Percentiles rank a stretch among this genome's conserved stretches.
phyloP scores from a whole-genome alignment of 2,797 vertebrate genomes.

The Pelodytes ibericus region DNA sequence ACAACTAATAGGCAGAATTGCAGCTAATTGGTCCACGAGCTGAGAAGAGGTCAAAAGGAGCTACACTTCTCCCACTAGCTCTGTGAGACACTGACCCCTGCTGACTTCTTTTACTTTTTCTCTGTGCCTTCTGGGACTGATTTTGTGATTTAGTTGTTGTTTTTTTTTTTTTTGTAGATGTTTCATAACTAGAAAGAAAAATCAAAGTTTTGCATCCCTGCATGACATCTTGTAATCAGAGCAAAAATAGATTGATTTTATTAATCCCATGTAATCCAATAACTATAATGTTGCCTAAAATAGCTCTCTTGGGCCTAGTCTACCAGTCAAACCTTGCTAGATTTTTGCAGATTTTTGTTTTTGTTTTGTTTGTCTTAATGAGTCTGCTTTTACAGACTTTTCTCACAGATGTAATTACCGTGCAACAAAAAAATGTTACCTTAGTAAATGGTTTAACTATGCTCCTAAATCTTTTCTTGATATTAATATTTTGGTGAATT shows the following conservation, averaged over 20 bases:
- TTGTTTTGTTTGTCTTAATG: too few species aligned
- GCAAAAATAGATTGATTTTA: slow-evolving; percentile 44
- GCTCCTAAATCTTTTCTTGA: too few species aligned
- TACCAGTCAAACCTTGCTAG: background rate
- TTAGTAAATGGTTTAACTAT: too few species aligned
- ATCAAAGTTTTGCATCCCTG: slow-evolving; percentile 49
- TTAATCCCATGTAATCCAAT: slow-evolving; percentile 41
- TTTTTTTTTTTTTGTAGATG: slow-evolving; percentile 40
- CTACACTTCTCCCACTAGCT: slow-evolving; percentile 51
- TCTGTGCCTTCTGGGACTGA: slow-evolving; percentile 46
- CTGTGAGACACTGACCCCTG: slow-evolving; percentile 53
- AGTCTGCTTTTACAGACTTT: too few species aligned
- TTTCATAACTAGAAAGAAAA: slow-evolving; percentile 50
- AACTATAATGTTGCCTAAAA: slow-evolving; percentile 17
- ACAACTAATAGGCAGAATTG: slow-evolving; percentile 57
- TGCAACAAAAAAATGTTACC: too few species aligned
- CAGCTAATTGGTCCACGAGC: slow-evolving; percentile 54
- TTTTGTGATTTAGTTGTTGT: slow-evolving; percentile 45
- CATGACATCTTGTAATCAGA: slow-evolving; percentile 35
- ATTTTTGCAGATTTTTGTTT: too few species aligned
- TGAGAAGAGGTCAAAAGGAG: slow-evolving; percentile 49
- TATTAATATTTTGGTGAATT: too few species aligned
- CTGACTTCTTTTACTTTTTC: slow-evolving; percentile 49
- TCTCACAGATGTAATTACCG: too few species aligned
- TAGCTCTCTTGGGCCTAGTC: slow-evolving; percentile 13